Base-by-base conservation (phyloP, 2,113 vertebrate genomes). In the Tachysurus fulvidraco region DNA sequence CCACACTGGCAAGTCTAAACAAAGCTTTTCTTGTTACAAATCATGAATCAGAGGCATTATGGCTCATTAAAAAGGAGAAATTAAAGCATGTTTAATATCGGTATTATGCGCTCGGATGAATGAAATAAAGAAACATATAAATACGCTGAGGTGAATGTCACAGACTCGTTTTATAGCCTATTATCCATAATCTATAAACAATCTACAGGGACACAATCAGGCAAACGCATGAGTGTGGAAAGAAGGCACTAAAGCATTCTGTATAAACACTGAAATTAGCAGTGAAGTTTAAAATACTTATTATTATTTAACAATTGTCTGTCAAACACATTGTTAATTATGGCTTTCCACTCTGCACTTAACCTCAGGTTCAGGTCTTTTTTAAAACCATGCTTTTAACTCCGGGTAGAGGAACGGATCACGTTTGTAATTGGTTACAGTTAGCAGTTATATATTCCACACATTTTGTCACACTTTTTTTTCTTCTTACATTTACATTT, bases 31-130 rank as follows among this genome's bases (percentile, higher is more conserved):
- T 73, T 59, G 73, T 28, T 50, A 10, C 10, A 55, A 57, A 59
- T 57, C 44, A 46, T 80, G n/a, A 85, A 85, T 78, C 36, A n/a
- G 83, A 60, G 57, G 55, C 21, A 64, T 57, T 30, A 77, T 64
- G 44, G 64, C 54, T 28, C 46, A 77, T 84, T 84, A 84, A 76
- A n/a, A 73, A 85, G 23, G 25, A 78, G 16, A 30, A 54, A 52
- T 30, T 23, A 25, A 76, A 50, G 73, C 59, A 54, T 78, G 59
- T 44, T 76, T n/a, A 76, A 78, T 85, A 85, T 76, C 41, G 28
- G 71, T 17, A 62, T 77, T 60, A 74, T 73, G 50, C 54, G 19
- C 69, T 12, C 28, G 14, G 55, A 59, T 84, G 36, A 84, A 59
- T 62, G 46, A 25, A 59, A n/a, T 59, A 62, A 50, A 76, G 44